Evolutionary conservation across 2,797 vertebrate species (phyloP), one percentile per base, ranked within the genome.

Genomic region (Astyanax mexicanus): DNA sequence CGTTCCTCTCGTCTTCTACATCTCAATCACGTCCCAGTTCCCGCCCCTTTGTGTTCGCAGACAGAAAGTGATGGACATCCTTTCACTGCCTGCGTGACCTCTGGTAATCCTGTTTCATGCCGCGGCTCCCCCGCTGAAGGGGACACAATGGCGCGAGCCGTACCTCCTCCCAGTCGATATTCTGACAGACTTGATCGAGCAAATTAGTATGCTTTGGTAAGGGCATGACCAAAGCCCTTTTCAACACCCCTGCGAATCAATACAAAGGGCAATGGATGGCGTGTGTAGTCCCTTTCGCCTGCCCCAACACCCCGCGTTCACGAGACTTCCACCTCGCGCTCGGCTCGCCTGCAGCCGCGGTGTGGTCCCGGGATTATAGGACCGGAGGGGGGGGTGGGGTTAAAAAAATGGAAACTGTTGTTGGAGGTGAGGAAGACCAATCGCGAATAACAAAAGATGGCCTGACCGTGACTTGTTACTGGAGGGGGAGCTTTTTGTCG

Each of bases 61-160:
- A 90, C 90, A 89, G 90, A 94, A 93, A 94, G 94, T 96, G 97
- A 97, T 95, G 96, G 95, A 95, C 95, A 94, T 95, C 94, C 95
- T 95, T 95, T 96, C 95, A 94, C 92, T 95, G 94, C 93, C 94
- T 92, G 94, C 93, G 91, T 98, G 97, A 97, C 97, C 97, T 95
- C 96, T 95, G 93, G 95, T 98, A 98, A 99, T 98, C 97, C 97
- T 95, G 96, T 99, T 98, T 96, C 95, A 97, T 95, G 96, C 94
- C 95, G 93, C 95, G 94, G 92, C 95, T 96, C 95, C 96, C 75
- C 96, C 89, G 94, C 96, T 95, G 96, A 89, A 95, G 86, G 86
- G 87, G 92, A 91, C 95, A 98, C 97, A 99, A 99, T 95, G 95
- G 94, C 94, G 87, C 93, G 88, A 90, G 92, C 94, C 94, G 94